These are phyloP conservation scores for Leptocoma aspasia DNA, from an alignment of 2,113 vertebrate genomes.

Conservation along the genomic window DNA sequence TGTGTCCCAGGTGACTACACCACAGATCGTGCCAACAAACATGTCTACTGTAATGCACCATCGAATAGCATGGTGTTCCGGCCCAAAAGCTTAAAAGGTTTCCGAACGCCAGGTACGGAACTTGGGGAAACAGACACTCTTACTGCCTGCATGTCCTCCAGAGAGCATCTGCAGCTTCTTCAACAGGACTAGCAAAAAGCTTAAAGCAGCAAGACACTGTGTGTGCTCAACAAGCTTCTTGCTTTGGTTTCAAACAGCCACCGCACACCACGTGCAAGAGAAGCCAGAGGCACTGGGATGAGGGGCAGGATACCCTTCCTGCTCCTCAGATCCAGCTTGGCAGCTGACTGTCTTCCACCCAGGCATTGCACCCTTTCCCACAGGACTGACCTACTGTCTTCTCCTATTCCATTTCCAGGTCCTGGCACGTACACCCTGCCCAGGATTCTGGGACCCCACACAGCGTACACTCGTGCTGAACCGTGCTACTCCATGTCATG, in stretches of 20 bases:
- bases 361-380: background rate
- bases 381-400: background rate
- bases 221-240: background rate
- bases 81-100: fast-evolving
- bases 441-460: background rate
- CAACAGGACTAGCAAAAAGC: background rate
- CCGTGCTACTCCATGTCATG: background rate
- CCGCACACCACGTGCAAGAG: fast-evolving
- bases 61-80: background rate
- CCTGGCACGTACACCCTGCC: background rate
- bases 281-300: background rate
- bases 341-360: background rate
- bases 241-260: background rate
- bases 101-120: background rate
- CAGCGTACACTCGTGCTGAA: background rate
- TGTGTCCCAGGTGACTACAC: background rate
- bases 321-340: background rate
- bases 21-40: fast-evolving
- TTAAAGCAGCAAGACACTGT: background rate
- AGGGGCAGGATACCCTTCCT: background rate
- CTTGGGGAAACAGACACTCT: no score
- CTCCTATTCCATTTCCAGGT: background rate
- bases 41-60: fast-evolving
- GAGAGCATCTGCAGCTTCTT: background rate
- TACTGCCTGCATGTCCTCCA: fast-evolving